phyloP scores from a whole-genome alignment of 2,797 vertebrate genomes.

The Platalea minor region DNA sequence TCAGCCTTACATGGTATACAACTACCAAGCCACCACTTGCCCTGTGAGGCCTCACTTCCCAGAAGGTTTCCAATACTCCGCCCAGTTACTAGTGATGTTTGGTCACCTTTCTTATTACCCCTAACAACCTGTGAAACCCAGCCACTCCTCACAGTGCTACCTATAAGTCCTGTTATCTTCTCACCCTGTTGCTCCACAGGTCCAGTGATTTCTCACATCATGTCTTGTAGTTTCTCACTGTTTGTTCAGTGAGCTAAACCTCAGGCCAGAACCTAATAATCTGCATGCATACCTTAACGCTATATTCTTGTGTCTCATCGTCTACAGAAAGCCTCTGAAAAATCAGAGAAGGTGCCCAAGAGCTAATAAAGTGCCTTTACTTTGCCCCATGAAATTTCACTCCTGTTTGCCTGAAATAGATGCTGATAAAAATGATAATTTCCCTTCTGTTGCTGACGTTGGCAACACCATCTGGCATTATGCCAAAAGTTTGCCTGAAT shows the following conservation, averaged over 20 bases:
- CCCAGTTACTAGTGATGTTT: not conserved
- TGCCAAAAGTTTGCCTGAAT: not conserved
- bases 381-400: not conserved
- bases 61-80: not conserved
- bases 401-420: not conserved
- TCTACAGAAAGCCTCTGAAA: not conserved
- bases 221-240: not conserved
- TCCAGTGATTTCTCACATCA: fast-evolving
- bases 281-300: not conserved
- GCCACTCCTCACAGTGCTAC: not conserved
- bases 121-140: not conserved
- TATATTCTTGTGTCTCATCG: not conserved
- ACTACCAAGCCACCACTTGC: not conserved
- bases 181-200: not conserved
- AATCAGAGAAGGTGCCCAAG: not conserved
- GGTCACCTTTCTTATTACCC: not conserved
- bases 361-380: not conserved
- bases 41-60: not conserved
- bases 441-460: not conserved
- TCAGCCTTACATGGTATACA: not conserved
- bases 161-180: not conserved
- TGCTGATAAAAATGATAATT: not conserved
- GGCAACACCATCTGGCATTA: not conserved
- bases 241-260: not conserved
- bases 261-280: not conserved